These are phyloP conservation scores for Xestobium rufovillosum DNA, from an alignment of 2,888 invertebrate genomes.

Conservation along the genomic window DNA sequence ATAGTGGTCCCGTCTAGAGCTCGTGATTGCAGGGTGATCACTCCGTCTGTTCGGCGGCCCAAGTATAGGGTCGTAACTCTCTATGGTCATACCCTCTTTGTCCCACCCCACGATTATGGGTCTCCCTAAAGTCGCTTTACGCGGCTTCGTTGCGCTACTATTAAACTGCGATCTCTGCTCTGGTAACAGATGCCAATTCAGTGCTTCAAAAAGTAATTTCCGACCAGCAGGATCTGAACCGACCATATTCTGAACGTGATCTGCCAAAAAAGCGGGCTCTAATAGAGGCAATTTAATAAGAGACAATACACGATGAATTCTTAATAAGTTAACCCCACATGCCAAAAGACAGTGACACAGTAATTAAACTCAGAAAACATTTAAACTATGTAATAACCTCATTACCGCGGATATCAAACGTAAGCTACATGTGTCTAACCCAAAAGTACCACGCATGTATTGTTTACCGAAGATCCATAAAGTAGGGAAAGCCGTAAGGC, in stretches of 20 bases:
- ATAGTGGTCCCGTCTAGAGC: no score
- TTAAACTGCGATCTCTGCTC: conserved; percentile 72
- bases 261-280: conserved; percentile 80
- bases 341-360: no score
- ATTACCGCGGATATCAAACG: no score
- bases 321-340: no score
- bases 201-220: conserved; percentile 85
- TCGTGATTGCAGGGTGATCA: no score
- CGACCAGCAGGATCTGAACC: conserved; percentile 66
- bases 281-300: conserved; percentile 78
- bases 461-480: no score
- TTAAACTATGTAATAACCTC: no score
- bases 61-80: conserved; percentile 78
- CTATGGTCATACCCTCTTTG: conserved; percentile 87
- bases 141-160: conserved; percentile 74
- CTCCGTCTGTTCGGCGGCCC: conserved; percentile 70
- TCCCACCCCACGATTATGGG: conserved; percentile 85
- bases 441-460: no score
- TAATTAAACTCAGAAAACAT: no score
- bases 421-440: no score
- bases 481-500: no score
- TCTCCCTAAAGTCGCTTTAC: conserved; percentile 86
- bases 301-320: no score
- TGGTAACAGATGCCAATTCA: conserved; percentile 87
- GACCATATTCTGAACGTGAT: conserved; percentile 65